A percentile compares a stretch with the other conserved stretches of the same genome.
These are phyloP conservation scores for Acanthurus leucopareius DNA, from an alignment of 2,797 vertebrate species.

Conservation along the genomic window DNA sequence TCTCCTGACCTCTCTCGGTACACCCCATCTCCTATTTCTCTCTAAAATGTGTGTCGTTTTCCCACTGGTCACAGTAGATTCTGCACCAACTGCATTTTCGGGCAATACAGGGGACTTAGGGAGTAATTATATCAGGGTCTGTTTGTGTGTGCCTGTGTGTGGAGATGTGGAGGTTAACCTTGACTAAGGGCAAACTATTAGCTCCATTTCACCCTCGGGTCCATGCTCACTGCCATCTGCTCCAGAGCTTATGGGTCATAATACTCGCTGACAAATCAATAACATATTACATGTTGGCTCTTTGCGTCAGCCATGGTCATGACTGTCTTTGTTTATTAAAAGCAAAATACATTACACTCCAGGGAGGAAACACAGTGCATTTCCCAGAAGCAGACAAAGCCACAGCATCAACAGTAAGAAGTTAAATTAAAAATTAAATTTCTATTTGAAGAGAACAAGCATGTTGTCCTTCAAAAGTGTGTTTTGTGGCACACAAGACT, in stretches of 20 bases:
- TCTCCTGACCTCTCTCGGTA: constrained; percentile 4
- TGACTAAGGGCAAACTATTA: constrained; percentile 75
- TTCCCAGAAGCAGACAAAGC: constrained; percentile 9
- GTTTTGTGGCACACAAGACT: background rate
- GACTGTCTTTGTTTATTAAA: constrained; percentile 55
- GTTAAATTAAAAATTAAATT: constrained; percentile 43
- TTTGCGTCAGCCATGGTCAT: constrained; percentile 10
- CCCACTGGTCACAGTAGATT: constrained; percentile 25
- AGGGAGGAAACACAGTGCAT: constrained; percentile 33
- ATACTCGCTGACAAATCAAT: constrained; percentile 69
- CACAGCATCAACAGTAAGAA: constrained; percentile 20
- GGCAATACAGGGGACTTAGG: constrained; percentile 34
- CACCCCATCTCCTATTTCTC: background rate
- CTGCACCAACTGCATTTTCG: constrained; percentile 50
- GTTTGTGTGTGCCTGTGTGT: constrained; percentile 19
- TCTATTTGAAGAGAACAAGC: constrained; percentile 29
- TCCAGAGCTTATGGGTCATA: constrained; percentile 63
- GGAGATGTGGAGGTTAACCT: constrained; percentile 67
- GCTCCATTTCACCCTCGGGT: constrained; percentile 68
- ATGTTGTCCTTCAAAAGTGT: constrained; percentile 16
- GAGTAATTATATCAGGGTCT: constrained; percentile 51
- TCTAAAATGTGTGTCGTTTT: constrained; percentile 19
- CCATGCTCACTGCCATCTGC: constrained; percentile 76
- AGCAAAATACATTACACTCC: constrained; percentile 37
- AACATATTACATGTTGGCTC: constrained; percentile 68